Evolutionary conservation across 2,113 vertebrate species (phyloP).

Genomic region (Megaceryle torquata): DNA sequence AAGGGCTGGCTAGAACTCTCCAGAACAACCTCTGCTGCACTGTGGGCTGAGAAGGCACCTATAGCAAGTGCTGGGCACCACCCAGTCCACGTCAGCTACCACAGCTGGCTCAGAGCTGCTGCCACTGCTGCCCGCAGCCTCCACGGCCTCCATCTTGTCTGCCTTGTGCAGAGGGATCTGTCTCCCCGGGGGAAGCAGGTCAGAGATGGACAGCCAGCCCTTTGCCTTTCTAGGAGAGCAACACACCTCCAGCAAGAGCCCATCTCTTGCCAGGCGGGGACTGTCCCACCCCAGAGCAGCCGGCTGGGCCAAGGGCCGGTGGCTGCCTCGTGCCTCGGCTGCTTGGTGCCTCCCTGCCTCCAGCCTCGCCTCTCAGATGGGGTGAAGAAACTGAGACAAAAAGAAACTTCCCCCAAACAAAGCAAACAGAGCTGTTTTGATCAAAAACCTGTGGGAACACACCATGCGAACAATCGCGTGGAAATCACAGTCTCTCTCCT

Average conservation of each 20-base stretch:
- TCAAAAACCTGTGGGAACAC: not conserved
- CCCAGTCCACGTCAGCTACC: accelerated
- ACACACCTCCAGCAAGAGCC: not conserved
- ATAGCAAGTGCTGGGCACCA: too few species aligned
- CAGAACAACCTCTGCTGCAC: not conserved
- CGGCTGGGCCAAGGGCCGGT: accelerated
- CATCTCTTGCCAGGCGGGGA: accelerated
- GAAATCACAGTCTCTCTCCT: conserved; percentile 57
- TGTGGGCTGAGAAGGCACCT: accelerated
- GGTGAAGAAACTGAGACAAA: not conserved
- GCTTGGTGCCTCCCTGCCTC: accelerated
- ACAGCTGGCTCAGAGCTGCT: not conserved
- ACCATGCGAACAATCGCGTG: conserved; percentile 32
- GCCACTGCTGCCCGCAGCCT: accelerated
- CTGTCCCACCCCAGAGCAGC: accelerated
- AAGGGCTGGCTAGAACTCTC: not conserved
- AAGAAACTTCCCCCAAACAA: not conserved
- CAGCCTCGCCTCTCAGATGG: not conserved
- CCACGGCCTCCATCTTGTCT: not conserved
- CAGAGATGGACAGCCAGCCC: not conserved
- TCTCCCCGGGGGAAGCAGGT: too few species aligned
- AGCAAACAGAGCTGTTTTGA: too few species aligned
- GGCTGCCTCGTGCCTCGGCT: not conserved
- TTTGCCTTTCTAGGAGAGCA: not conserved
- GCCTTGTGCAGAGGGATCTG: accelerated